A percentile compares a stretch with the other conserved stretches of the same genome.
These are phyloP conservation scores for Protosalanx chinensis DNA, from an alignment of 2,797 vertebrate species.

Conservation along the genomic window DNA sequence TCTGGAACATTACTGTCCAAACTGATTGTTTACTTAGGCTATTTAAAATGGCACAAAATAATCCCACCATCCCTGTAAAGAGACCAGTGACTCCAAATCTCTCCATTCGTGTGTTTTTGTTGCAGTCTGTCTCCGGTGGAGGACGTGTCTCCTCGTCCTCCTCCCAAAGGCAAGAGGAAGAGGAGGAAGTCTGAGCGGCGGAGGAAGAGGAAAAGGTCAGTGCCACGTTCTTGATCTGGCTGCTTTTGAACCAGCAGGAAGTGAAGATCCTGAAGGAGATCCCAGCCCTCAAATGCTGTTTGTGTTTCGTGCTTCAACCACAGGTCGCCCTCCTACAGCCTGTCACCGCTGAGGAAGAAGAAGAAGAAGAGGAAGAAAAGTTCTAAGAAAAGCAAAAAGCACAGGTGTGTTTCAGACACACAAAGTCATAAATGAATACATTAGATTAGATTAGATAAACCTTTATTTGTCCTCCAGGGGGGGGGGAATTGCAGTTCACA, in stretches of 20 bases:
- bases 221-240: neutral
- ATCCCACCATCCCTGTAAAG: too few species aligned
- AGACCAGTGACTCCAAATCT: neutral
- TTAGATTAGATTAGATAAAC: too few species aligned
- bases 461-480: too few species aligned
- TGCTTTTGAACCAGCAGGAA: slow-evolving; percentile 2
- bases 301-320: slow-evolving; percentile 22
- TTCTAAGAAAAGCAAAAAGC: slow-evolving; percentile 90
- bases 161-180: slow-evolving; percentile 85
- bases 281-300: neutral
- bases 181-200: slow-evolving; percentile 90
- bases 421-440: neutral
- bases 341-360: slow-evolving; percentile 88
- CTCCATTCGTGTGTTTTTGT: slow-evolving; percentile 19
- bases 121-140: slow-evolving; percentile 72
- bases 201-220: slow-evolving; percentile 86
- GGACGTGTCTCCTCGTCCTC: slow-evolving; percentile 59
- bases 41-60: slow-evolving; percentile 36
- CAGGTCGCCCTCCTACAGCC: slow-evolving; percentile 89
- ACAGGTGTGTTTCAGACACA: slow-evolving; percentile 63
- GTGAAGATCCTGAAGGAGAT: too few species aligned
- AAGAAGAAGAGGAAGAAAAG: slow-evolving; percentile 97
- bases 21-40: slow-evolving; percentile 23
- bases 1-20: neutral
- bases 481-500: too few species aligned